Percentiles rank a stretch among this genome's conserved stretches.
phyloP scores from a whole-genome alignment of 2,888 invertebrate genomes.

The Xestoiulus laeticollis region DNA sequence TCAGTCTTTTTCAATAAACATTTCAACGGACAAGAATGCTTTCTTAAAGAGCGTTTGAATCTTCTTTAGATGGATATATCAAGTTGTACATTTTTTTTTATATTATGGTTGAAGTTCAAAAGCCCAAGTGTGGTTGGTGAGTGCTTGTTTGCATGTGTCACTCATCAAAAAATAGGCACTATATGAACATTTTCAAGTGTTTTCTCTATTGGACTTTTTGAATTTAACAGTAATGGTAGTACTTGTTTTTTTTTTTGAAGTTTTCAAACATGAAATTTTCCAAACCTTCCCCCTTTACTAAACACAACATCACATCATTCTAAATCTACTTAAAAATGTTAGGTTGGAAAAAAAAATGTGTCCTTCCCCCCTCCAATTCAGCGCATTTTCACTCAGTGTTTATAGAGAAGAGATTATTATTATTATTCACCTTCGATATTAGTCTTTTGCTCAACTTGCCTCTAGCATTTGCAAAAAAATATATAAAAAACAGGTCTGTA shows the following conservation, averaged over 20 bases:
- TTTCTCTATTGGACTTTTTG: slow-evolving; percentile 37
- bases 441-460: slow-evolving; percentile 17
- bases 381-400: slow-evolving; percentile 31
- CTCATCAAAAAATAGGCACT: slow-evolving; percentile 29
- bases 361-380: slow-evolving; percentile 2
- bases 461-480: no score
- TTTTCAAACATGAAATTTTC: slow-evolving; percentile 28
- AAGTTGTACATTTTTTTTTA: background rate
- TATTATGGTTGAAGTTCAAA: background rate
- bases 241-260: slow-evolving; percentile 29
- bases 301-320: background rate
- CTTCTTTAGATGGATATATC: slow-evolving; percentile 21
- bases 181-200: background rate
- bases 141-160: slow-evolving; percentile 34
- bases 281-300: slow-evolving; percentile 4
- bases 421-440: slow-evolving; percentile 31
- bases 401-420: slow-evolving; percentile 37
- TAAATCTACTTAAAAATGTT: slow-evolving; percentile 6
- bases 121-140: slow-evolving; percentile 19
- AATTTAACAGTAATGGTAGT: slow-evolving; percentile 29
- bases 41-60: slow-evolving; percentile 11
- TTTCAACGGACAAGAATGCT: background rate
- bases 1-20: background rate
- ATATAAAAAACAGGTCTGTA: background rate
- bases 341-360: background rate